phyloP scores from a whole-genome alignment of 2,888 invertebrate species.

The Hedya salicella region DNA sequence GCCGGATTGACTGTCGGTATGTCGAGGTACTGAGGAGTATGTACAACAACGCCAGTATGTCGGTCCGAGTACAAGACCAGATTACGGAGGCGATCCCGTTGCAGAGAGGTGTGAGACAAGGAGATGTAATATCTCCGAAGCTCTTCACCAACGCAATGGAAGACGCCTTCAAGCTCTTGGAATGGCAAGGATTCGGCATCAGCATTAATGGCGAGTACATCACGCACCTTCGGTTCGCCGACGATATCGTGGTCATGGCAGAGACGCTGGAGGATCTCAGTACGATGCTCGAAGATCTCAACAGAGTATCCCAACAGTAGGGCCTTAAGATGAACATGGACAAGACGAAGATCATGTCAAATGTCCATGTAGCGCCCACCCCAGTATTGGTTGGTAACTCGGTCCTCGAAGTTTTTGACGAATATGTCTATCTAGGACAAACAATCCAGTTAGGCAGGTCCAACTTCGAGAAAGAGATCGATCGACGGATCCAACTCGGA shows the following conservation, averaged over 20 bases:
- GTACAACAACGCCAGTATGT: too few relatives aligned
- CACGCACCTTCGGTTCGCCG: constrained; percentile 1
- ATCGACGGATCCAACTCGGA: too few relatives aligned
- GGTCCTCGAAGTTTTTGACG: constrained; percentile 7
- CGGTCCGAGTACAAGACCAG: too few relatives aligned
- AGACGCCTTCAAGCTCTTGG: constrained; percentile 3
- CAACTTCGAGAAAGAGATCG: background rate
- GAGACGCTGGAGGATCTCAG: background rate
- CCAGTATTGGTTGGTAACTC: background rate
- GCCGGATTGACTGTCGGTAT: constrained; percentile 19
- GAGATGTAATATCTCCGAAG: constrained; percentile 12
- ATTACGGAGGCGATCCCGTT: background rate
- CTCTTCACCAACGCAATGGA: background rate
- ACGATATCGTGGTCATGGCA: background rate
- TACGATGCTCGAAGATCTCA: background rate
- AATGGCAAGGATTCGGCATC: background rate
- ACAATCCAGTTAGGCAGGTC: background rate
- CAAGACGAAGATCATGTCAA: background rate
- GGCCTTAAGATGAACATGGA: background rate
- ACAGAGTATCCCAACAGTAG: background rate
- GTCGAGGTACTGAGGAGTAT: constrained; percentile 22
- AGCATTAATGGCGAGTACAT: background rate
- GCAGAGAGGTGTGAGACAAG: constrained; percentile 1
- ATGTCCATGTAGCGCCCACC: background rate
- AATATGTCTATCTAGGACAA: background rate